These are phyloP conservation scores for Diglossa cyanea DNA, from an alignment of 2,797 vertebrate species.

Conservation along the genomic window DNA sequence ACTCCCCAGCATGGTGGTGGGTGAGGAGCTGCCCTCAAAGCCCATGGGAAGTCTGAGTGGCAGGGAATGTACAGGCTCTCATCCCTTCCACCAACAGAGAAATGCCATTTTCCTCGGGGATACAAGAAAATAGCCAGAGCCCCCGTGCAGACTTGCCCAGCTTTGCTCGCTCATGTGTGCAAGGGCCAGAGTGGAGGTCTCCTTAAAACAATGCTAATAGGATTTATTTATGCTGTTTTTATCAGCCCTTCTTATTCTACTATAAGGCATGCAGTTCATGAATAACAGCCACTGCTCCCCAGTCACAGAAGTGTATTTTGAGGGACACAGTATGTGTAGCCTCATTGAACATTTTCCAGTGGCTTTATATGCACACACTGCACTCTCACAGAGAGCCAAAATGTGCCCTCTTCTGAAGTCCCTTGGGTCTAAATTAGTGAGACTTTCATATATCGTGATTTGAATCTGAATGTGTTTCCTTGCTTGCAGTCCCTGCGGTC, in stretches of 20 bases:
- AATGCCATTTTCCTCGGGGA: neutral
- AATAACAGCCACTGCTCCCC: neutral
- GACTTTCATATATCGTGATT: neutral
- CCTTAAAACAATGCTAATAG: neutral
- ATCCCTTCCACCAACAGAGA: neutral
- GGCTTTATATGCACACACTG: constrained; percentile 17
- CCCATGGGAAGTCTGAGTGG: neutral
- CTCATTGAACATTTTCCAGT: neutral
- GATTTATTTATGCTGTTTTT: neutral
- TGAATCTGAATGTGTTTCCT: constrained; percentile 14
- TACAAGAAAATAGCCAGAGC: neutral
- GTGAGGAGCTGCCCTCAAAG: neutral
- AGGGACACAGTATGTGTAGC: neutral
- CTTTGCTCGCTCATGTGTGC: neutral
- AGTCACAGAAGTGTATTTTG: neutral
- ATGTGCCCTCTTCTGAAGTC: constrained; percentile 29
- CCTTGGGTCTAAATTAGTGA: constrained; percentile 37
- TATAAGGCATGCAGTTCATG: neutral
- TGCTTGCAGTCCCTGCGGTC: neutral
- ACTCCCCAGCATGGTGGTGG: neutral
- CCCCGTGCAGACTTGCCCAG: neutral
- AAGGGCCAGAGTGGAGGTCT: neutral
- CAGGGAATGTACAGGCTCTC: neutral
- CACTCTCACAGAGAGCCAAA: neutral
- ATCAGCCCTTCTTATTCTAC: neutral